Percentiles rank a stretch among this genome's conserved stretches.
Conservation (phyloP, 2,113 vertebrate genomes). For the Rana temporaria region DNA sequence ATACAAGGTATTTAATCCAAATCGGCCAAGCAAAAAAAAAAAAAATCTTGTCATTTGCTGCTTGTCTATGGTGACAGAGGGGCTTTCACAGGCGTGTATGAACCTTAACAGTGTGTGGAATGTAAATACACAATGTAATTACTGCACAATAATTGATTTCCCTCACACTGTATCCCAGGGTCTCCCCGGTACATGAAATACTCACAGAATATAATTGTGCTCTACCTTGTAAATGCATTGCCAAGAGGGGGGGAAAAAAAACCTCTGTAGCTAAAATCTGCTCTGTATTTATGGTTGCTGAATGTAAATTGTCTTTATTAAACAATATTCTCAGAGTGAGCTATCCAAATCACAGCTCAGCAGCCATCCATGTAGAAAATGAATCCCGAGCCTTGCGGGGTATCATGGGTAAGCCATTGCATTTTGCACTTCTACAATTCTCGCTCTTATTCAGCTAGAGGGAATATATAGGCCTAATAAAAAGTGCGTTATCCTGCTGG, state of each 20-base stretch:
- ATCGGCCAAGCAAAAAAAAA: neutral
- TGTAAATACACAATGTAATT: slow-evolving; percentile 54
- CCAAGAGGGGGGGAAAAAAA: neutral
- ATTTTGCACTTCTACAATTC: neutral
- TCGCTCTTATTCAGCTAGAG: neutral
- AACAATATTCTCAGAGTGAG: neutral
- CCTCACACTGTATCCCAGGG: slow-evolving; percentile 21
- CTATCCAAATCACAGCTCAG: slow-evolving; percentile 1
- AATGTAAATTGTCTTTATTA: slow-evolving; percentile 43
- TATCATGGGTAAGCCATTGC: slow-evolving; percentile 23
- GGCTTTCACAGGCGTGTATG: neutral
- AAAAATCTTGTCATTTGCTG: neutral
- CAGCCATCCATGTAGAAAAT: slow-evolving; percentile 39
- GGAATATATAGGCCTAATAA: slow-evolving; percentile 31
- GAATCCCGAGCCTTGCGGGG: slow-evolving; percentile 15
- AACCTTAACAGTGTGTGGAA: slow-evolving; percentile 15
- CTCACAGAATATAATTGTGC: slow-evolving; percentile 14
- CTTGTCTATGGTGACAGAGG: neutral
- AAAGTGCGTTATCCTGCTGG: neutral
- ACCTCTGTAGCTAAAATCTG: slow-evolving; percentile 10
- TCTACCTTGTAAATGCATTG: slow-evolving; percentile 15
- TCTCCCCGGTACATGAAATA: slow-evolving; percentile 19
- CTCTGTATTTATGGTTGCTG: slow-evolving; percentile 30
- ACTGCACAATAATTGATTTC: slow-evolving; percentile 50
- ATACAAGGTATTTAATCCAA: neutral